Base-by-base conservation (phyloP, 2,113 vertebrate genomes). In the Melanocharis versteri region DNA sequence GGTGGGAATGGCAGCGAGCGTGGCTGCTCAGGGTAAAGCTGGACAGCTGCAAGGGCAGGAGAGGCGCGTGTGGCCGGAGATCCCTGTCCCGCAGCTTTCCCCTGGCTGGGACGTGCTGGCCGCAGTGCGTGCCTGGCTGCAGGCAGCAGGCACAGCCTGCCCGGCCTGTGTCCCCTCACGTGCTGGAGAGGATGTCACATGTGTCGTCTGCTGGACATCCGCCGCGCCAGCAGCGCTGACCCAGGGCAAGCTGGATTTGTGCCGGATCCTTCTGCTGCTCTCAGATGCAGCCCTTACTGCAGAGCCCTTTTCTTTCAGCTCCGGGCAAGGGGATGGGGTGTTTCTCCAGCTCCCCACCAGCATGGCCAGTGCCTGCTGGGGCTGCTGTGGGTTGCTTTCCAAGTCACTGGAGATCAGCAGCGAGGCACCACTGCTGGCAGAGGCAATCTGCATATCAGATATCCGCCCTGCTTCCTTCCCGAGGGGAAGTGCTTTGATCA, bases 391-490 rank as follows among this genome's bases (percentile, higher is more conserved):
- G 40, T 40, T 68, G 15, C 54, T 66, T 42, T 65, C 50, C 58
- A 61, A 50, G 75, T 18, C 37, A 19, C 28, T 35, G 44, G 56
- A 53, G 81, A 30, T 28, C 44, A 76, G 65, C 80, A 72, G 66
- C 0, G 0, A 80, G 68, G 58, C 80, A 33, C 0, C 1, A 10
- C 39, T 48, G 73, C 73, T 65, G 66, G 65, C 6, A 5, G 69
- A 80, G 47, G 53, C 77, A 48, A 61, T 44, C 87, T 54, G 62
- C 93, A 47, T 71, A 68, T 85, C 88, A 89, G 77, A 40, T 47
- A 92, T 78, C 93, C 16, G 4, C 61, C 58, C 57, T 11, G 39
- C 78, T 96, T 96, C 95, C 88, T 87, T 90, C 69, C 80, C 3
- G 0, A 1, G 8, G 66, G 72, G 77, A 90, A 65, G 42, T 0